Evolutionary conservation across 1,140 invertebrate genomes (phyloP).

Genomic region (Polyergus mexicanus): DNA sequence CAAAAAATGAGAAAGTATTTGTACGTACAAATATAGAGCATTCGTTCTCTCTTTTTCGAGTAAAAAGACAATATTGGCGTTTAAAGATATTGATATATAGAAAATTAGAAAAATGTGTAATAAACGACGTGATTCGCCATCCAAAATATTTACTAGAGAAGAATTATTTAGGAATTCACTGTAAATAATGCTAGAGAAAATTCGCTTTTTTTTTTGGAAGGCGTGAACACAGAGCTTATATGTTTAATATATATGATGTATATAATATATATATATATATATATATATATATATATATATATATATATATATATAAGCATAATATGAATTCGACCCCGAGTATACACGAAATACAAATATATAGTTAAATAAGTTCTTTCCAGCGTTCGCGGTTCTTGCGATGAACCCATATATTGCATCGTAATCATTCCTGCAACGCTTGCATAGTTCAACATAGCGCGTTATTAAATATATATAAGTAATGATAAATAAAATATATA

Average conservation of each 20-base stretch:
- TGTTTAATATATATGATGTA: too few species aligned
- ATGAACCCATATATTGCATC: neutral
- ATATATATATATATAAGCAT: too few species aligned
- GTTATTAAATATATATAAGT: neutral
- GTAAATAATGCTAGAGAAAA: neutral
- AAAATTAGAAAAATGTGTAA: neutral
- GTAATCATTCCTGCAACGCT: neutral
- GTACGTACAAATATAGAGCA: neutral
- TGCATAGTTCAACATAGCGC: neutral
- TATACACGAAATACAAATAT: neutral
- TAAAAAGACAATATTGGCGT: neutral
- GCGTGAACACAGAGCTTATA: too few species aligned
- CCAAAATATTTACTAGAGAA: neutral
- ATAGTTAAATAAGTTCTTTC: neutral
- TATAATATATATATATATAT: too few species aligned
- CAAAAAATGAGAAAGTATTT: neutral
- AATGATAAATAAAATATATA: slow-evolving; percentile 8
- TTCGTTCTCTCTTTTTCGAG: neutral
- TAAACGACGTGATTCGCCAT: neutral
- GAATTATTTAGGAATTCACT: neutral
- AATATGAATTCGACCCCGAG: too few species aligned
- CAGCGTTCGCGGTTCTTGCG: neutral
- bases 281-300: too few species aligned
- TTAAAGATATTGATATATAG: neutral
- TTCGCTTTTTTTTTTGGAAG: neutral